phyloP scores from a whole-genome alignment of 2,113 vertebrate genomes.

The Willisornis vidua region DNA sequence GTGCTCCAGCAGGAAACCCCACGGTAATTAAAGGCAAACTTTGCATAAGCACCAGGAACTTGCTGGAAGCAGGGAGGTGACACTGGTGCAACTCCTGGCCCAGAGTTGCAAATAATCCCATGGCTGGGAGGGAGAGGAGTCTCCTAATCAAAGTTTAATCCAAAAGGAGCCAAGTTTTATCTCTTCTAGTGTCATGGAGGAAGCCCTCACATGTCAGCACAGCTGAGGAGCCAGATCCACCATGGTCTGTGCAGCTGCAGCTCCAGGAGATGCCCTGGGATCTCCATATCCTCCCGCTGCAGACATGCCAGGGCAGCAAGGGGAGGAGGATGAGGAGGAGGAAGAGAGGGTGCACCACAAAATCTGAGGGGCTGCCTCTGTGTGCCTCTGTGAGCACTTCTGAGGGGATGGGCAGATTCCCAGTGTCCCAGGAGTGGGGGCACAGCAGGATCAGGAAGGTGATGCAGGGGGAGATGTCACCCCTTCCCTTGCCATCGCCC shows the following conservation, averaged over 20 bases:
- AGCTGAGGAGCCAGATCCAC: background rate
- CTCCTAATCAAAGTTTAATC: background rate
- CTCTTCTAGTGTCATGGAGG: background rate
- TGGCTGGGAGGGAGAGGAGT: background rate
- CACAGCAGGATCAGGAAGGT: background rate
- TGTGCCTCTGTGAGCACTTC: background rate
- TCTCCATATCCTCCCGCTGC: background rate
- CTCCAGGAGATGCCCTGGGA: background rate
- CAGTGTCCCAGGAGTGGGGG: background rate
- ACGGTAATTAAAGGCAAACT: background rate
- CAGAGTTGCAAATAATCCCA: background rate
- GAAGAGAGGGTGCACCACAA: background rate
- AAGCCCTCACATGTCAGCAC: rapidly evolving
- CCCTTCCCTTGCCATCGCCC: background rate
- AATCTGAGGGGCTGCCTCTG: background rate
- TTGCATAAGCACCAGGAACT: background rate
- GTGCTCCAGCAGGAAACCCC: background rate
- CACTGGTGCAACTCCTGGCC: background rate
- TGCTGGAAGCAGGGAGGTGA: background rate
- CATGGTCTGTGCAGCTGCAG: background rate
- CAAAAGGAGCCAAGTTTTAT: background rate
- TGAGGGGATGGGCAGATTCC: background rate
- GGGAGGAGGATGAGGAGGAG: background rate
- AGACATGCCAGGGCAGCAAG: background rate
- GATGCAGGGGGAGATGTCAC: background rate